These are phyloP conservation scores for Chionodraco myersi DNA, from an alignment of 2,113 vertebrate species.

Conservation along the genomic window DNA sequence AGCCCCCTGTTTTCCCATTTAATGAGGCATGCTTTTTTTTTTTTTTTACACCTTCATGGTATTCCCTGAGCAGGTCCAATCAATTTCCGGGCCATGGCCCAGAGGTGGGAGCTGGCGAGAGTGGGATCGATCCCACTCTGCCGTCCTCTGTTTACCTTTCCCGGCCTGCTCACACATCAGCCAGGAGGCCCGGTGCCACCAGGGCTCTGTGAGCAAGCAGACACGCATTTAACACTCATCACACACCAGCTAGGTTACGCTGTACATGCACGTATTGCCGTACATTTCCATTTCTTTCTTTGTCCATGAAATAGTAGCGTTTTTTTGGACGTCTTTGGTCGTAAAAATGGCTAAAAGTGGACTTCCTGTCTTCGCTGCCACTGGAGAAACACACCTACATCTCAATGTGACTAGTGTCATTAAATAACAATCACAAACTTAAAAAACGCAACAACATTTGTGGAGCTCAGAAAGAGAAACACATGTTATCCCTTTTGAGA, in stretches of 20 bases:
- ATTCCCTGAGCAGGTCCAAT: slow-evolving; percentile 64
- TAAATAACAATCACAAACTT: slow-evolving; percentile 3
- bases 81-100: slow-evolving; percentile 71
- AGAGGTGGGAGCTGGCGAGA: slow-evolving; percentile 80
- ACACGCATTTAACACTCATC: slow-evolving; percentile 49
- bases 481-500: background rate
- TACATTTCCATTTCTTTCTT: slow-evolving; percentile 28
- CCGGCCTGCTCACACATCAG: slow-evolving; percentile 52
- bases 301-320: background rate
- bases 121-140: slow-evolving; percentile 80
- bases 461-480: background rate
- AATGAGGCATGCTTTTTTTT: slow-evolving; percentile 56
- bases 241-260: slow-evolving; percentile 21
- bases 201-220: slow-evolving; percentile 33
- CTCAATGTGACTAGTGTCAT: background rate
- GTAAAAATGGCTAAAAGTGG: background rate
- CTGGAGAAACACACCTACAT: background rate
- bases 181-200: slow-evolving; percentile 40
- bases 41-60: slow-evolving; percentile 58
- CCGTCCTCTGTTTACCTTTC: slow-evolving; percentile 75
- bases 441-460: background rate
- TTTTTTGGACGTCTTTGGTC: background rate
- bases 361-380: background rate
- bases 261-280: slow-evolving; percentile 20
- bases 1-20: slow-evolving; percentile 50